Base-by-base conservation (phyloP, 2,888 invertebrate genomes). In the Amitus sp. region DNA sequence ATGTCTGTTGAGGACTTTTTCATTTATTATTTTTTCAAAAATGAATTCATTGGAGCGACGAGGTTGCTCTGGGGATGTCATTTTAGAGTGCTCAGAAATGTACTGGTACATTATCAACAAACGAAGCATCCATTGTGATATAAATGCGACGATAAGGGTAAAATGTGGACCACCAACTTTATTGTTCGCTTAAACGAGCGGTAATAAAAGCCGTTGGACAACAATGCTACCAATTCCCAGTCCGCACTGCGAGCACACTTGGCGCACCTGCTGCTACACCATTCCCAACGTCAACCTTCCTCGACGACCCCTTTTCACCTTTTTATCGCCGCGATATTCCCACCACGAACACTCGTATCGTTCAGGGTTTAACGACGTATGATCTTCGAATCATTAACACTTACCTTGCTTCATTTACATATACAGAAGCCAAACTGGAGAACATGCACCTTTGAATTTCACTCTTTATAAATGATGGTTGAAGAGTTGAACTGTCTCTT, bases 111-210 rank as follows among this genome's bases (percentile, higher is more conserved):
- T 75, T 75, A 74, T 72, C 69, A 66, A 64, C 68, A 67, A 72
- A 69, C 71, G 68, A 69, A 66, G 68, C 66, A 55, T 68, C 63
- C 67, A 60, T 58, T 48, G 66, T 65, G 73, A 70, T 71, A 70
- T 72, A 69, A 72, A 73, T 67, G 68, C 45, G 63, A 61, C 68
- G 70, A 71, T 71, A 68, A 71, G 71, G 69, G 63, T 60, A 54
- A 69, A 72, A 69, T 62, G 70, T 66, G 59, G 58, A 62, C 61
- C 69, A 68, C 56, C 53, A 68, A 70, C 66, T 76, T 75, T 75
- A 76, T 76, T 74, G 74, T 76, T 72, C 72, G 66, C 65, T 68
- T 62, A 69, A 73, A 74, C 72, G 70, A 63, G 68, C 59, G 67
- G 68, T 73, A 69, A 72, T 74, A 73, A 75, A 75, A 74, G 69